Evolutionary conservation across 92 coral and sea anemone genomes (phyloP), one percentile per base, ranked within the genome.

Genomic region (Phenganax subtilis): DNA sequence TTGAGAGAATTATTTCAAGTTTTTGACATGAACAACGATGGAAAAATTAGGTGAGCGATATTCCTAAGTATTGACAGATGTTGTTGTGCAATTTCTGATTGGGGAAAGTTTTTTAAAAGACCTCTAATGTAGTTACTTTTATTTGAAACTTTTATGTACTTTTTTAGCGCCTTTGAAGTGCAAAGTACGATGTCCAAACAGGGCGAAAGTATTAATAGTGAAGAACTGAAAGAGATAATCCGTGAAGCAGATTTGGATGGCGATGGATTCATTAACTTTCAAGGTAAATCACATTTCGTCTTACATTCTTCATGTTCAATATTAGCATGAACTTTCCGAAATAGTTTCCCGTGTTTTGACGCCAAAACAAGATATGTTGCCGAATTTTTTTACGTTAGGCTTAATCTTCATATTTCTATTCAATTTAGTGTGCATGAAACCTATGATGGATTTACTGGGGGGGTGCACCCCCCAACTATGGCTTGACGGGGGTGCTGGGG

Each of bases 171-270:
- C 29, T 68, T 85, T 88, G 97, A 93, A 52, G 84, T 93, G 58
- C 86, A 91, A 72, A 93, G 89, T 54, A 97, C 90, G 7, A 93
- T 93, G 98, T 90, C 97, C 31, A 91, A 97, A 63, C 83, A 92
- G 71, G 98, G 98, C 14, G 98, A 93, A 59, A 91, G 92, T 55
- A 68, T 93, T 31, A 87, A 93, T 6, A 93, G 91, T 71, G 98
- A 93, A 62, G 97, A 91, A 75, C 83, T 93, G 0, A 84, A 87
- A 51, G 98, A 93, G 81, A 91, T 93, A 92, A 93, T 93, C 89
- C 88, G 80, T 60, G 98, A 93, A 71, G 98, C 98, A 10, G 98
- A 93, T 61, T 88, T 91, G 37, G 91, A 93, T 85, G 97, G 97
- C 12, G 93, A 93, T 81, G 98, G 98, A 27, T 90, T 83, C 27